Evolutionary conservation across 2,888 invertebrate species (phyloP).

Genomic region (Zygogramma bicolorata): DNA sequence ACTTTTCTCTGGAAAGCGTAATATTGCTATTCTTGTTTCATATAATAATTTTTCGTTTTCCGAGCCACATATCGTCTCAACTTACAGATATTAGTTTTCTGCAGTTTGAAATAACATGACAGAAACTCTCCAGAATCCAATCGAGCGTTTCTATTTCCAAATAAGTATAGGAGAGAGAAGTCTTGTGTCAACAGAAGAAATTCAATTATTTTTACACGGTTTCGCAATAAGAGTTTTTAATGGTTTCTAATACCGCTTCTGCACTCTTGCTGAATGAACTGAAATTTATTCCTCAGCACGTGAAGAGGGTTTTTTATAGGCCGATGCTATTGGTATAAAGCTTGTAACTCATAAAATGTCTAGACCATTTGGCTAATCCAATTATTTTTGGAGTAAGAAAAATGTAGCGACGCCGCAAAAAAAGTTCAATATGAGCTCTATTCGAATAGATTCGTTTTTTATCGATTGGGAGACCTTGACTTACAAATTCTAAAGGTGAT

Average conservation of each 20-base stretch:
- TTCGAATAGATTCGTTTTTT: not conserved
- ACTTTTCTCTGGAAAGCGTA: too few species aligned
- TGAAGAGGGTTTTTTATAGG: not conserved
- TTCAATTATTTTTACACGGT: constrained; percentile 15
- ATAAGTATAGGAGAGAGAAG: not conserved
- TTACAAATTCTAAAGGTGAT: not conserved
- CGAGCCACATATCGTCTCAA: not conserved
- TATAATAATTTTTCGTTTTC: not conserved
- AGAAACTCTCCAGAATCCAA: not conserved
- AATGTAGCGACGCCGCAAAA: not conserved
- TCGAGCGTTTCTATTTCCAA: not conserved
- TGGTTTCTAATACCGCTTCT: not conserved
- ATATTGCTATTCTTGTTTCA: not conserved
- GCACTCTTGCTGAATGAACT: not conserved
- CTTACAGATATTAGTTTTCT: not conserved
- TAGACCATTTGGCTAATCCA: constrained; percentile 21
- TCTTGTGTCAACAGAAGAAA: constrained; percentile 4
- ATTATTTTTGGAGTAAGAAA: constrained; percentile 14
- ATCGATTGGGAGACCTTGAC: not conserved
- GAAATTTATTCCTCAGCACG: constrained; percentile 15
- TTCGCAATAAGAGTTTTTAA: constrained; percentile 14
- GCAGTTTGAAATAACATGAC: not conserved
- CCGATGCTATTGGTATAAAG: constrained; percentile 7
- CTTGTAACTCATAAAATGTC: constrained; percentile 8
- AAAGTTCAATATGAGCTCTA: not conserved